These are phyloP conservation scores for Montipora cactus DNA, from an alignment of 64 coral and sea anemone species.

Conservation along the genomic window DNA sequence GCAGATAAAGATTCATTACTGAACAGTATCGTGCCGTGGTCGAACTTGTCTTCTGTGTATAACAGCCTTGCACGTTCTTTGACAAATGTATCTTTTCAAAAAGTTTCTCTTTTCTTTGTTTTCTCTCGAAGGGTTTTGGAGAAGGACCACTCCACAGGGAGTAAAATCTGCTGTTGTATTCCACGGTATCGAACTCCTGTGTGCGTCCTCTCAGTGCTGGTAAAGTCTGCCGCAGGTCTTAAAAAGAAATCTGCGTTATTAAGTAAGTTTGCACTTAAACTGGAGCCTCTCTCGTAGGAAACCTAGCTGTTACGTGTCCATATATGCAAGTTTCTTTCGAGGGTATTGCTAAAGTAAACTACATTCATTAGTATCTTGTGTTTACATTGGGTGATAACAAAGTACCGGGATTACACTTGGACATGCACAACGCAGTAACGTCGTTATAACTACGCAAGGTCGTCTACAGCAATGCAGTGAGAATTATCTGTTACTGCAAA, in stretches of 20 bases:
- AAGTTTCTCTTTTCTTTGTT: neutral
- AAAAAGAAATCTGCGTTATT: slow-evolving; percentile 66
- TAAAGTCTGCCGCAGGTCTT: slow-evolving; percentile 64
- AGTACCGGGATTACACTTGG: too few relatives aligned
- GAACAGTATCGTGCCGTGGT: neutral
- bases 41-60: neutral
- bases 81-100: too few relatives aligned
- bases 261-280: slow-evolving; percentile 46
- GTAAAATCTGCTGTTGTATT: slow-evolving; percentile 87
- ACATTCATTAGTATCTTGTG: too few relatives aligned
- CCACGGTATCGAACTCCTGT: slow-evolving; percentile 64
- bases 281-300: too few relatives aligned
- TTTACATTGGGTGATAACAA: too few relatives aligned
- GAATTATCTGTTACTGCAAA: too few relatives aligned
- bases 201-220: slow-evolving; percentile 65
- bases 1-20: too few relatives aligned
- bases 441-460: too few relatives aligned
- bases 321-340: neutral
- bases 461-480: too few relatives aligned
- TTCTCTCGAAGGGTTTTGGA: slow-evolving; percentile 41
- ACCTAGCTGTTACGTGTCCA: too few relatives aligned
- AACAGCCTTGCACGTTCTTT: neutral
- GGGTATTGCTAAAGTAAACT: neutral
- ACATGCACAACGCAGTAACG: too few relatives aligned
- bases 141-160: slow-evolving; percentile 80